Evolutionary conservation across 2,888 invertebrate species (phyloP), one percentile per base, ranked within the genome.

Genomic region (Athrips mouffetella): DNA sequence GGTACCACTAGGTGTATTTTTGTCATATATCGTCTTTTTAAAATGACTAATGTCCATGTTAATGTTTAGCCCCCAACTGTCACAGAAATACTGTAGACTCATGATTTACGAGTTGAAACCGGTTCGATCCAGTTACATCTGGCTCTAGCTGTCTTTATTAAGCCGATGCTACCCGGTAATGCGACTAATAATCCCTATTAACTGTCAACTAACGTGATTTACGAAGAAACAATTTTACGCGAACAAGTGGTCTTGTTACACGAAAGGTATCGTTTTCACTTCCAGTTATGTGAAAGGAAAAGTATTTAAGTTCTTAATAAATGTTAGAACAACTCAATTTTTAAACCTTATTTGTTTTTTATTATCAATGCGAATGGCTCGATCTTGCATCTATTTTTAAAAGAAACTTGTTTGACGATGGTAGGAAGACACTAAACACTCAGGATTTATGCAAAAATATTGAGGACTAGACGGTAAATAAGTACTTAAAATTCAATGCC

Each of bases 21-120:
- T n/a, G n/a, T n/a, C n/a, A n/a, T n/a, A n/a, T n/a, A n/a, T n/a
- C n/a, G n/a, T n/a, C n/a, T n/a, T n/a, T n/a, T n/a, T n/a, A n/a
- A n/a, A n/a, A n/a, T n/a, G n/a, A n/a, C 11, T 13, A 11, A 18
- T n/a, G 11, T 5, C 20, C 18, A 18, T 11, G 20, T 5, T 15
- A 27, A 1, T 15, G 20, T 10, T 31, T 13, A 25, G 16, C 37
- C 29, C 45, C 45, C 37, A 46, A 37, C 44, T 49, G 49, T 49
- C 44, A 45, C 25, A 8, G 30, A 29, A 42, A 41, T 39, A 30
- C 35, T 37, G 47, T 50, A 37, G 44, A 27, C 58, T 50, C 16
- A 18, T 61, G 58, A 62, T 62, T 62, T 55, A 59, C 50, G 62
- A 59, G 37, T 49, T 15, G 21, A 35, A 18, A 46, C 49, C 45